These are phyloP conservation scores for Geotrypetes seraphini DNA, from an alignment of 2,797 vertebrate genomes.

Conservation along the genomic window DNA sequence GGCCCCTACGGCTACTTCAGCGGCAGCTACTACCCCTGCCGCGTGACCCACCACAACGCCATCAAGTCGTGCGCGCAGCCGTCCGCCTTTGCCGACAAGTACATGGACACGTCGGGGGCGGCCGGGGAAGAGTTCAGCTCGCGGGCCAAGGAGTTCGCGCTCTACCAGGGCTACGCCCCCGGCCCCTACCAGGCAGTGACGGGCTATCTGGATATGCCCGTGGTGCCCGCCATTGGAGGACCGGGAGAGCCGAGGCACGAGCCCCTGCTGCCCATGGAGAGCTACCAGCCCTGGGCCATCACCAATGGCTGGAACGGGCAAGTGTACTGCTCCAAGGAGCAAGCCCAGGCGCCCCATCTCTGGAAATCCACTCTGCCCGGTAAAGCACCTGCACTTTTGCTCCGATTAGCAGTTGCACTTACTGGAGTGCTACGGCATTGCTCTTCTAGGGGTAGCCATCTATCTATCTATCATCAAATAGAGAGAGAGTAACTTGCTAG, in stretches of 20 bases:
- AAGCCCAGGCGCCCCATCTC: constrained; percentile 78
- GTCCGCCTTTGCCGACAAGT: constrained; percentile 79
- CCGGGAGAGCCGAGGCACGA: constrained; percentile 86
- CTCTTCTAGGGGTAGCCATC: no score
- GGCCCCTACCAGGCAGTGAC: constrained; percentile 87
- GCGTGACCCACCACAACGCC: constrained; percentile 81
- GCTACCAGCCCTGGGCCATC: constrained; percentile 94
- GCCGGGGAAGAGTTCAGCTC: constrained; percentile 86
- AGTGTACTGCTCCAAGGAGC: constrained; percentile 93
- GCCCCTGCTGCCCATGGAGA: constrained; percentile 84
- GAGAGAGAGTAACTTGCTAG: no score
- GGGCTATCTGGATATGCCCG: constrained; percentile 88
- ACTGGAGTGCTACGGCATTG: no score
- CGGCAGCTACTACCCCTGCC: constrained; percentile 89
- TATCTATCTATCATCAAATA: no score
- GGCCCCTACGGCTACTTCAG: constrained; percentile 96
- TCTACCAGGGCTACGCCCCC: constrained; percentile 90
- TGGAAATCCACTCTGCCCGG: constrained; percentile 94
- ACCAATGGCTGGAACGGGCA: constrained; percentile 95
- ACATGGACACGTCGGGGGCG: constrained; percentile 75
- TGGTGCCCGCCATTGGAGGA: constrained; percentile 77
- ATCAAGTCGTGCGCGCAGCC: constrained; percentile 87
- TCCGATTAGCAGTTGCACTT: no score
- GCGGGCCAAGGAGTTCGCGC: constrained; percentile 91
- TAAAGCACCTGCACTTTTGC: constrained; percentile 63